A percentile compares a stretch with the other conserved stretches of the same genome.
Evolutionary conservation across 35 echinoderm and acorn worm genomes (phyloP).

Genomic region (Diadema setosum): DNA sequence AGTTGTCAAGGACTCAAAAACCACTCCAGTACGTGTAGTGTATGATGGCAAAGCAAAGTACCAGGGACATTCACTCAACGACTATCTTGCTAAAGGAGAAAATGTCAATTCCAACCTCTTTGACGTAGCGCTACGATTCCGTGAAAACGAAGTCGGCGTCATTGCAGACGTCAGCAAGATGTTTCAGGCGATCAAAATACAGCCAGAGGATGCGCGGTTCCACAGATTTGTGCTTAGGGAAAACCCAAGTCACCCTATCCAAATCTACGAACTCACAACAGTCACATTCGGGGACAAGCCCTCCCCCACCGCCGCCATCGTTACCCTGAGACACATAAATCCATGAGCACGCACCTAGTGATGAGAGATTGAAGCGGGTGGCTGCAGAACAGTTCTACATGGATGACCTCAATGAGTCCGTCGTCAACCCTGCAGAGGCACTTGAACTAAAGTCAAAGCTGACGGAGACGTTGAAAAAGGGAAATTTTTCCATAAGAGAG

Average conservation of each 20-base stretch:
- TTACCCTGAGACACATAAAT: conserved; percentile 26
- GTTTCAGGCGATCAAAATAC: not conserved
- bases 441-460: not conserved
- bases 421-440: conserved; percentile 3
- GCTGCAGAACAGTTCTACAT: conserved; percentile 43
- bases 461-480: not conserved
- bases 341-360: conserved; percentile 27
- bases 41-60: not conserved
- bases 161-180: not conserved
- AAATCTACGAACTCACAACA: conserved; percentile 26
- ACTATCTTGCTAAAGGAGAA: not conserved
- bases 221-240: conserved; percentile 74
- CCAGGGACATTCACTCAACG: not conserved
- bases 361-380: conserved; percentile 33
- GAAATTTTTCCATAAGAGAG: conserved; percentile 19
- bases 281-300: conserved; percentile 51
- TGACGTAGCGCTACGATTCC: not conserved
- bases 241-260: conserved; percentile 47
- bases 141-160: not conserved
- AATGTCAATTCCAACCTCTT: not conserved
- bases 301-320: conserved; percentile 36
- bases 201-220: conserved; percentile 27
- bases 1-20: not conserved
- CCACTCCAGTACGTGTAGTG: not conserved
- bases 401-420: conserved; percentile 49